Base-by-base conservation (phyloP, 2,888 invertebrate species). In the Rhynchonema sp. region DNA sequence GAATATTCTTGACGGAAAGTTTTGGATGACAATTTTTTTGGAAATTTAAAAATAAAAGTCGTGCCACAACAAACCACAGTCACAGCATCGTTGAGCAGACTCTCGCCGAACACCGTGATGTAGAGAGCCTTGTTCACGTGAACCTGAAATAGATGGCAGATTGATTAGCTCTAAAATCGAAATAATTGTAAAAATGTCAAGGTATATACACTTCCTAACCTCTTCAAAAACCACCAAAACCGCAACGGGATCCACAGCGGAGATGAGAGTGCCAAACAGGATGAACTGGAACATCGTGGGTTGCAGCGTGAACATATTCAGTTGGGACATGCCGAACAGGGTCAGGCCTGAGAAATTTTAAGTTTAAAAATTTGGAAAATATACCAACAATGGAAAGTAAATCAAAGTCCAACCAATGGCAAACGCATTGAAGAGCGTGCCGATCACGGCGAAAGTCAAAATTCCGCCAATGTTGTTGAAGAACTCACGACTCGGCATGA, bases 381-480 rank as follows among this genome's bases (percentile, higher is more conserved):
- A n/a, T 23, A 6, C 17, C 23, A 52, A 23, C 6, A 52, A n/a
- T n/a, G n/a, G n/a, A n/a, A n/a, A n/a, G n/a, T n/a, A n/a, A n/a
- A n/a, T n/a, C n/a, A 89, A 78, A 38, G 87, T 61, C 23, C 62
- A 46, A 46, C 75, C 76, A 46, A 76, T 74, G 30, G 71, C 69
- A 65, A 89, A 78, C 27, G 90, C 87, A 78, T 94, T 94, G 77
- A 89, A 91, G 69, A 92, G 84, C 65, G 92, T 94, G 63, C 90
- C 90, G 61, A 92, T 89, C 17, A 65, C 68, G 63, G 92, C 92
- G 78, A 90, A 88, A 63, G 91, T 77, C 64, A 94, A 78, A 71
- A 94, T 92, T 60, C 92, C 91, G 68, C 94, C 92, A 65, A 96
- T 81, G 74, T 98, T 92, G 75, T 96, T 94, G 75, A 96, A 96